Percentiles rank a stretch among this genome's conserved stretches.
Conservation (phyloP, 2,888 invertebrate species). For the Campoletis raptor region DNA sequence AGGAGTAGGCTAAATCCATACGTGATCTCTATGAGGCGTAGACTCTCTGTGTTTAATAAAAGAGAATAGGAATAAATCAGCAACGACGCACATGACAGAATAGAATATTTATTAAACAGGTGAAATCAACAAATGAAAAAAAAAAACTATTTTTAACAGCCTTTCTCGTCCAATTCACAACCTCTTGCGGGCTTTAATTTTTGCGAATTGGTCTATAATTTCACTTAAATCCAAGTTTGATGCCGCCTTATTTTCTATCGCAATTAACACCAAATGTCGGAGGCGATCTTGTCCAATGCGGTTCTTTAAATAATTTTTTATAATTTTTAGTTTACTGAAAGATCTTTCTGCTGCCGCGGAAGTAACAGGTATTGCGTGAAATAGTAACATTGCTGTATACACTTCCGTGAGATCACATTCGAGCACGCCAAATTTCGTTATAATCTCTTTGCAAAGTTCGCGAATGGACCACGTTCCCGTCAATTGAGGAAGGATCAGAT, state of each 20-base stretch:
- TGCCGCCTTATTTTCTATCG: constrained; percentile 46
- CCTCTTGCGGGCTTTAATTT: constrained; percentile 57
- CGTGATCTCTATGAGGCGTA: not conserved
- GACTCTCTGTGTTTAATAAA: not conserved
- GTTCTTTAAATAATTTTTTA: constrained; percentile 59
- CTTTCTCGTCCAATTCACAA: constrained; percentile 9
- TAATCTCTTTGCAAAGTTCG: constrained; percentile 72
- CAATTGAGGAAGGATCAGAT: constrained; percentile 71
- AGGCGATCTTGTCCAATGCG: constrained; percentile 61
- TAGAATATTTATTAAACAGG: constrained; percentile 26
- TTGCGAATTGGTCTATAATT: constrained; percentile 63
- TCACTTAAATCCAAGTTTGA: constrained; percentile 58
- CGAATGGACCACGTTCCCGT: constrained; percentile 65
- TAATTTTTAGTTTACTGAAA: constrained; percentile 31
- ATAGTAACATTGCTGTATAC: constrained; percentile 48
- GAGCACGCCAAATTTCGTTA: constrained; percentile 63
- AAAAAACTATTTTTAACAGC: not conserved
- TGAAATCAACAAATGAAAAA: not conserved
- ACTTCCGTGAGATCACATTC: constrained; percentile 46
- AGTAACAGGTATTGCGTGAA: constrained; percentile 33
- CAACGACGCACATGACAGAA: constrained; percentile 8
- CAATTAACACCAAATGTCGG: constrained; percentile 51
- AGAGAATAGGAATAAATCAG: not conserved
- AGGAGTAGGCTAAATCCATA: constrained; percentile 11
- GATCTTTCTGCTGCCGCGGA: constrained; percentile 47